Evolutionary conservation across 2,797 vertebrate genomes (phyloP).

Genomic region (Cossypha heuglini): DNA sequence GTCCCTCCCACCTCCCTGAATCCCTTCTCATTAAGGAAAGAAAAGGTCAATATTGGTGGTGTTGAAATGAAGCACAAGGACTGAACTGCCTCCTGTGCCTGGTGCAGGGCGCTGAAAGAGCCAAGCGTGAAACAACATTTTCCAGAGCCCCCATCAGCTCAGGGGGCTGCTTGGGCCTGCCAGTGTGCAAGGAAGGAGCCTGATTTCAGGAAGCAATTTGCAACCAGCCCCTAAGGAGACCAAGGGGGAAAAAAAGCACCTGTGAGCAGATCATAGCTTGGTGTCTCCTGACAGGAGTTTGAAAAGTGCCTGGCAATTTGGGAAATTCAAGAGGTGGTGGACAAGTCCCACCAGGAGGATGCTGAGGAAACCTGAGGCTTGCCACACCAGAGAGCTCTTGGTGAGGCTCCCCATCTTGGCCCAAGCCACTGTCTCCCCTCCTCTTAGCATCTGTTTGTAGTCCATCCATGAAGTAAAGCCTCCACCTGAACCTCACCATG

Average conservation of each 20-base stretch:
- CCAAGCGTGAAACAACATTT: background rate
- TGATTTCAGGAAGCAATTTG: slow-evolving; percentile 15
- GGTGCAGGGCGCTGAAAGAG: background rate
- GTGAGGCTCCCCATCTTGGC: background rate
- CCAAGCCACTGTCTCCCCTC: background rate
- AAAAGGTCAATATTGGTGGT: background rate
- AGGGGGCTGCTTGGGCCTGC: background rate
- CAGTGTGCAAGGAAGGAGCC: background rate
- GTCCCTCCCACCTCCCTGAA: background rate
- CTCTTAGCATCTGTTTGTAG: background rate
- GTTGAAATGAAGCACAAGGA: slow-evolving; percentile 39
- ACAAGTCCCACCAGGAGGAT: background rate
- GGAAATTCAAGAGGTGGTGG: background rate
- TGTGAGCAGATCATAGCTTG: background rate
- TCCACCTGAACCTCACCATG: fast-evolving
- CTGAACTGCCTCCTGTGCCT: fast-evolving
- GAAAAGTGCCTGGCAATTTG: background rate
- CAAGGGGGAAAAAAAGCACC: background rate
- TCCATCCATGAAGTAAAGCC: background rate
- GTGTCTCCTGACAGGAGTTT: background rate
- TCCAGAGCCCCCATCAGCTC: slow-evolving; percentile 13
- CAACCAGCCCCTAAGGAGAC: background rate
- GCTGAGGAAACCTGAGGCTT: background rate
- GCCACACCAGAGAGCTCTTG: background rate
- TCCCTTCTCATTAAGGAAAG: background rate